Base-by-base conservation (phyloP, 2,888 invertebrate species). In the Tachina fera region DNA sequence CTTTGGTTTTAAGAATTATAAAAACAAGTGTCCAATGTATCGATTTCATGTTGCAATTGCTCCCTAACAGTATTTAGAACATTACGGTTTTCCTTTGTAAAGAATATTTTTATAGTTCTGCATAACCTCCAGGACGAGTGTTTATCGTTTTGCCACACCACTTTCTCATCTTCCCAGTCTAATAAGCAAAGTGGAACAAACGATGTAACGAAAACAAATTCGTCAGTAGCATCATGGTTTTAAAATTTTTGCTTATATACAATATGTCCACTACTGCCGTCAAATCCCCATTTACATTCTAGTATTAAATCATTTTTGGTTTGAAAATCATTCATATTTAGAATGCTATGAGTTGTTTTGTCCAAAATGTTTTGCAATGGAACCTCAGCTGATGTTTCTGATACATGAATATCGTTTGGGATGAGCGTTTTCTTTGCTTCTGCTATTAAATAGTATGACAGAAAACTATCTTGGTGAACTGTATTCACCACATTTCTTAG, bases 291-390 rank as follows among this genome's bases (percentile, higher is more conserved):
- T n/a, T n/a, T n/a, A n/a, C n/a, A n/a, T n/a, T n/a, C n/a, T n/a
- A n/a, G n/a, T n/a, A n/a, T n/a, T n/a, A n/a, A n/a, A n/a, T 10
- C 8, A 9, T 45, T 51, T 51, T 51, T n/a, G n/a, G 51, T 51
- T n/a, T 51, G n/a, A 51, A 51, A 3, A 51, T 51, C n/a, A 51
- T 58, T 9, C 10, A 31, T 13, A 58, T 58, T 31, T 58, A 58
- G 31, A 51, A 51, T 51, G 51, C 51, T 51, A n/a, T n/a, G 13
- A n/a, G n/a, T n/a, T n/a, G 51, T 51, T 51, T 51, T 51, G 51
- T 51, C 51, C n/a, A 51, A 51, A 13, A 16, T 51, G 1, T 6
- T 51, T 51, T 51, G 51, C n/a, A 51, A 51, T 2, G n/a, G 51
- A 10, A 10, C 51, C 51, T 51, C 51, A 13, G n/a, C 51, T 9